phyloP scores from a whole-genome alignment of 2,113 vertebrate species.

The Anguilla japonica region DNA sequence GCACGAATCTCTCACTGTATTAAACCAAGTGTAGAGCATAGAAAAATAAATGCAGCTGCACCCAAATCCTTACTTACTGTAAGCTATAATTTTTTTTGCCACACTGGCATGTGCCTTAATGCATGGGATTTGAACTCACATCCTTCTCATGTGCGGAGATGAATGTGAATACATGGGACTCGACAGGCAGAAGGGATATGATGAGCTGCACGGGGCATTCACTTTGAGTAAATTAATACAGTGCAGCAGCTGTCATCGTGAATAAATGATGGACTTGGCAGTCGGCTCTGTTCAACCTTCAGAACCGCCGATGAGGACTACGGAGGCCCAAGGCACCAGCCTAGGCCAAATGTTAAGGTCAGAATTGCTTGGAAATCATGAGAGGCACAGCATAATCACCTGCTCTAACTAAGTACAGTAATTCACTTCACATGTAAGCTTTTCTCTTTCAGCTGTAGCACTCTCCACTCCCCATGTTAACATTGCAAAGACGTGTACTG shows the following conservation, averaged over 20 bases:
- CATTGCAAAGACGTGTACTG: neutral
- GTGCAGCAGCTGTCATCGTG: slow-evolving; percentile 8
- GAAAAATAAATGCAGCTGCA: too few relatives aligned
- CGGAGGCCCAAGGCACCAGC: neutral
- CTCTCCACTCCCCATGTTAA: neutral
- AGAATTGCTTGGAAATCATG: neutral
- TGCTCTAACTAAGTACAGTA: neutral
- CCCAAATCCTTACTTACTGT: too few relatives aligned
- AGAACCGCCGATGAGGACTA: neutral
- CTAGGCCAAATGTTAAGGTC: neutral
- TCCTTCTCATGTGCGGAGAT: neutral
- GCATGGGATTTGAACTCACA: neutral
- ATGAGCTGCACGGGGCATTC: neutral
- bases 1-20: too few relatives aligned
- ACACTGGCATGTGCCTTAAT: neutral
- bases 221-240: slow-evolving; percentile 4
- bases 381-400: slow-evolving; percentile 7
- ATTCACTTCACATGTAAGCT: neutral
- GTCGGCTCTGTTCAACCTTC: neutral
- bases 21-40: too few relatives aligned
- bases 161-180: neutral
- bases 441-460: neutral
- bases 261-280: neutral
- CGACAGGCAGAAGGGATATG: neutral
- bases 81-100: too few relatives aligned